Evolutionary conservation across 2,797 vertebrate species (phyloP), one percentile per base, ranked within the genome.

Genomic region (Antrozous pallidus): DNA sequence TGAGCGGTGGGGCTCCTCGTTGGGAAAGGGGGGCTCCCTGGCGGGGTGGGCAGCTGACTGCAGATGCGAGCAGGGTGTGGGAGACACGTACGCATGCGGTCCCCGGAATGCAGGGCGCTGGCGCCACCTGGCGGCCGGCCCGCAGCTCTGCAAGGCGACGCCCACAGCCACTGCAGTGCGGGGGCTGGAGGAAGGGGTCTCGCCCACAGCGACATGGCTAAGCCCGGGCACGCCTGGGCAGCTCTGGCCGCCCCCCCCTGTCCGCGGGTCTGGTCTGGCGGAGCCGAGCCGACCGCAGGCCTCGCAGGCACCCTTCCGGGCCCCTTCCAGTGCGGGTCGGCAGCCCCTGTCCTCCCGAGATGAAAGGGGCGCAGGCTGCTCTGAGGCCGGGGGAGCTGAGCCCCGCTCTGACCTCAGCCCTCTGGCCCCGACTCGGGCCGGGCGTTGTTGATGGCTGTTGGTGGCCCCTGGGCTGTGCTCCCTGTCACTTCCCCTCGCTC

Each of bases 261-360:
- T 17, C 20, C 1, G 18, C 12, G 84, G 22, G 38, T n/a, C 56
- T 18, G 13, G 9, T 67, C 28, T 33, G 8, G 12, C 1, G 16
- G 71, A 24, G 20, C 24, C 3, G 54, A 56, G 70, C 63, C 47
- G 83, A 67, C 26, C 4, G 1, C 42, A n/a, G 74, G 6, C 40
- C 0, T 0, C 6, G 0, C 24, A 2, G 3, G 28, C 11, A 14
- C 28, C 28, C 5, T 45, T 5, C 6, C 13, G 0, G 49, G 26
- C 38, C 38, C n/a, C 7, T 0, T 0, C 1, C n/a, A 24, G 4
- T 0, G 2, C 3, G 9, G 24, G 9, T 10, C 6, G 10, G 22
- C 24, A 20, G 73, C 61, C 71, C 24, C 20, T 1, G 9, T 31
- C 84, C 17, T 9, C 0, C 51, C 1, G 1, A 7, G 81, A 38